Base-by-base conservation (phyloP, 1,140 invertebrate species). In the Drosophila littoralis region DNA sequence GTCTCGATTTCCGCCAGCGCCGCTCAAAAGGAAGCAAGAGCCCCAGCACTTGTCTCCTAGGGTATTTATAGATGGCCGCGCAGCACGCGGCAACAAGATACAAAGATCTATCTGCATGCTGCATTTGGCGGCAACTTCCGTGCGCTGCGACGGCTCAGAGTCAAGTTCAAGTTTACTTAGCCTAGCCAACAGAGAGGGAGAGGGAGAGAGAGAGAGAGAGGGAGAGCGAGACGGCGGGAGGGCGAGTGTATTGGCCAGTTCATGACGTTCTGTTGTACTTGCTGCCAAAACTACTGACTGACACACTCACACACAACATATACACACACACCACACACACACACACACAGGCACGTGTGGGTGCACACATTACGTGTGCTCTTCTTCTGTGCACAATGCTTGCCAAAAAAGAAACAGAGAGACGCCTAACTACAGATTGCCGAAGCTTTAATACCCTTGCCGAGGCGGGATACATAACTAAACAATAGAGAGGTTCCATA, bases 111-210 rank as follows among this genome's bases (percentile, higher is more conserved):
- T 51, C 32, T 54, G 38, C 70, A 52, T 55, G 71, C 42, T 51
- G 55, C 70, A 61, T 38, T 40, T 50, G 54, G 55, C 42, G 28
- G 57, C 71, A 51, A 48, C 55, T 48, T 82, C 79, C 70, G 74
- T 70, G 43, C 75, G 46, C 22, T 28, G 22, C 22, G 46, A 46
- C 58, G 45, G 60, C 58, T 51, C 22, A 69, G 69, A 86, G 60
- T 86, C 82, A 86, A 86, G 83, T 86, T 86, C 83, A 88, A 88
- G 83, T 77, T 83, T 57, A 70, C 32, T 48, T 15, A 36, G 60
- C 59, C 59, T 35, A 32, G 35, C 43, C 35, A 74, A 35, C 38
- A 70, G 22, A 32, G 3, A 15, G 33, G 9, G 4, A 36, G 32
- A 55, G 35, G 6, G 33, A 55, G 7, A 40, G 35, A 12, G 5